Evolutionary conservation across 2,888 invertebrate species (phyloP), one percentile per base, ranked within the genome.

Genomic region (Chirona hameri): DNA sequence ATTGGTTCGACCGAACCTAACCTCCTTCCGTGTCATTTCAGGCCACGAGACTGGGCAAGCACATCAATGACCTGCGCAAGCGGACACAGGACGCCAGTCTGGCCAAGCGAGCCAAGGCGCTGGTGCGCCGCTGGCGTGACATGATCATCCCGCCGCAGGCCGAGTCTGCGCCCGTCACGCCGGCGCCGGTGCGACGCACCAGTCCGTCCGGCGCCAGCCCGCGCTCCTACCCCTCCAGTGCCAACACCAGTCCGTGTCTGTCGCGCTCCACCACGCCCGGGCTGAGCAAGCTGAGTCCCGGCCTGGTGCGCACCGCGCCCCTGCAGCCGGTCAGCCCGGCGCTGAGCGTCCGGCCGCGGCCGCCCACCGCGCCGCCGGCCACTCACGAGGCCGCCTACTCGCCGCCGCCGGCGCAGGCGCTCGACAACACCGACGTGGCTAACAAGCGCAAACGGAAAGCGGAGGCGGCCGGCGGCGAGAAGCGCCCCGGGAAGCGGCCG

Each of bases 41-140:
- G 96, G 93, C 94, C 92, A 98, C 98, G 91, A 91, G 97, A 92
- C 90, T 98, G 88, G 98, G 97, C 72, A 95, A 94, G 89, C 93
- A 95, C 88, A 94, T 98, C 89, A 98, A 98, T 89, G 96, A 96
- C 88, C 90, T 98, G 82, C 92, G 98, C 83, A 91, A 95, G 84
- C 95, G 95, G 89, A 95, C 96, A 76, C 91, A 91, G 83, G 94
- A 96, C 88, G 94, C 95, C 86, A 91, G 91, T 84, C 90, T 98
- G 88, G 96, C 97, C 82, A 93, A 94, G 87, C 92, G 97, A 85
- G 95, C 96, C 83, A 98, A 97, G 89, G 94, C 94, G 87, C 91
- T 98, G 88, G 93, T 98, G 83, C 95, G 96, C 87, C 91, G 93
- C 89, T 98, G 98, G 98, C 93, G 97, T 86, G 94, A 94, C 89